Evolutionary conservation across 2,888 invertebrate species (phyloP), one percentile per base, ranked within the genome.

Genomic region (Ochropleura leucogaster): DNA sequence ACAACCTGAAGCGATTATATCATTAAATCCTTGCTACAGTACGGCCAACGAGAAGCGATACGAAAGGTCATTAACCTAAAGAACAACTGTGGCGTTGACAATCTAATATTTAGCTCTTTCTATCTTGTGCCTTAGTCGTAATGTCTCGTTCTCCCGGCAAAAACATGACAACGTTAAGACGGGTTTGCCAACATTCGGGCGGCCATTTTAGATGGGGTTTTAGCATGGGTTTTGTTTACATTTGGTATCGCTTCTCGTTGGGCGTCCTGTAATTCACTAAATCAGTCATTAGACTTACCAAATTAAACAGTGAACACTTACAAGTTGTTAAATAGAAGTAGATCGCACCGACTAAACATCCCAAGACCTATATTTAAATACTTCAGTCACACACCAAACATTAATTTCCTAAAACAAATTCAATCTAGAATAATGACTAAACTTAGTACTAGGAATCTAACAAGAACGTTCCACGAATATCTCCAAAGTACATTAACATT

Each of bases 391-490:
- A 55, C 20, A 69, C 18, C 9, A 62, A 20, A 49, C 40, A 62
- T 42, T 49, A 12, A 57, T 63, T 65, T 30, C 20, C 49, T 9
- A 4, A 49, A 79, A 73, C 65, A 66, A 77, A 65, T 66, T 55
- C 40, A 46, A 62, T 49, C 40, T 12, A 30, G 62, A 62, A 51
- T 74, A 81, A 81, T 53, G 47, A 64, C 57, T 44, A 18, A 81
- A 81, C 77, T 66, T 59, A 49, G 42, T 66, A 53, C 57, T 46
- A 60, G 60, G 46, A 70, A 40, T 51, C 44, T 69, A 9, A 9
- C 30, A 60, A 73, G 62, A 72, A 69, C 59, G 53, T 51, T 63
- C 44, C 30, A 16, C n/a, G 46, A 72, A 81, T 63, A 60, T 44
- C 66, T 67, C 1, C 12, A 18, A 64, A 0, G 16, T 62, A 65